Evolutionary conservation across 2,888 invertebrate genomes (phyloP).

Genomic region (Nymphalis polychloros): DNA sequence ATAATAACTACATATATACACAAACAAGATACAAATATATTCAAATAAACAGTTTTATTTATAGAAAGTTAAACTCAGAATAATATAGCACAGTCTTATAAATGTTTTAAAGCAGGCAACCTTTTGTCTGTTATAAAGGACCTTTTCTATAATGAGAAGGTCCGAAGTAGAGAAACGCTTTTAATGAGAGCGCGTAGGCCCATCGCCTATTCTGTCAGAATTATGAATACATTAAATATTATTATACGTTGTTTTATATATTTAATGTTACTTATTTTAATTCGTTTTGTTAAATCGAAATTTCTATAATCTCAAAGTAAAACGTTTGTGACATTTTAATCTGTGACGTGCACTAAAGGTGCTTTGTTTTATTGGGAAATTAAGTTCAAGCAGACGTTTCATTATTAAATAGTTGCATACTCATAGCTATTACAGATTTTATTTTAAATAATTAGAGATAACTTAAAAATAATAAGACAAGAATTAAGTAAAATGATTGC

Average conservation of each 20-base stretch:
- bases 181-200: conserved; percentile 26
- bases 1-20: background rate
- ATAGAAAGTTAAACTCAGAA: background rate
- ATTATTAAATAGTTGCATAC: too few species aligned
- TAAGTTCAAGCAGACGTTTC: too few species aligned
- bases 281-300: background rate
- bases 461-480: too few species aligned
- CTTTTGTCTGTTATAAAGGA: conserved; percentile 9
- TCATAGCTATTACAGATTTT: too few species aligned
- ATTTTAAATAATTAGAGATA: too few species aligned
- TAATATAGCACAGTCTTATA: conserved; percentile 10
- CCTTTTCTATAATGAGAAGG: conserved; percentile 31
- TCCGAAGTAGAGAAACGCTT: conserved; percentile 27
- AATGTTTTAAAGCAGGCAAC: conserved; percentile 33
- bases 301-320: too few species aligned
- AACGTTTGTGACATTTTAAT: too few species aligned
- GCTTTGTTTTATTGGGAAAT: too few species aligned
- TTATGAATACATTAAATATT: conserved; percentile 32
- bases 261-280: too few species aligned
- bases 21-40: background rate
- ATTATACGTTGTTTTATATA: background rate
- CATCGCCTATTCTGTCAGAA: conserved; percentile 32
- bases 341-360: too few species aligned
- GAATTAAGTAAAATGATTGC: too few species aligned
- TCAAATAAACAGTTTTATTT: background rate